Evolutionary conservation across 2,113 vertebrate genomes (phyloP).

Genomic region (Ifrita kowaldi): DNA sequence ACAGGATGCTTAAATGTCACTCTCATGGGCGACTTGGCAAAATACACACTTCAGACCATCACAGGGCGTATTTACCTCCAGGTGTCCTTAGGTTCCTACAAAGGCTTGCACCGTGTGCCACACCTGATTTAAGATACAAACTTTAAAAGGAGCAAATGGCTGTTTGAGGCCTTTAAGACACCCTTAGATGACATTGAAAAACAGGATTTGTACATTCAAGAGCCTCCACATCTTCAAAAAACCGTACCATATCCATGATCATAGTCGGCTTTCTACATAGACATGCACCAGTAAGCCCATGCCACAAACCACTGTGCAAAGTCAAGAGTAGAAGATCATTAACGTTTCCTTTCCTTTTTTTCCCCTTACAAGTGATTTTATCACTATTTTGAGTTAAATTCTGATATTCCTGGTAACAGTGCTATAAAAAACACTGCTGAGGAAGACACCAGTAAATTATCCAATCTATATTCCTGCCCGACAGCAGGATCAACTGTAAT

Average conservation of each 20-base stretch:
- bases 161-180: background rate
- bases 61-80: background rate
- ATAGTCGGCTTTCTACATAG: background rate
- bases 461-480: background rate
- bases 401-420: background rate
- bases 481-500: background rate
- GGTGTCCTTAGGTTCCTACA: background rate
- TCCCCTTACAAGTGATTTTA: background rate
- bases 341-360: background rate
- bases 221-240: background rate
- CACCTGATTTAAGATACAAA: background rate
- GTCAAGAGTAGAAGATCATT: background rate
- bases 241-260: background rate
- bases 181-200: background rate
- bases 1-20: background rate
- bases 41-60: background rate
- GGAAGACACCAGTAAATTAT: background rate
- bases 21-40: background rate
- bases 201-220: background rate
- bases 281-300: background rate
- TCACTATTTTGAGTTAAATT: background rate
- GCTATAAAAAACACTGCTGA: background rate
- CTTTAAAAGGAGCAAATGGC: background rate
- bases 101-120: background rate
- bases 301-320: background rate